phyloP scores from a whole-genome alignment of 2,888 invertebrate genomes.

The Gastrophysa polygoni region DNA sequence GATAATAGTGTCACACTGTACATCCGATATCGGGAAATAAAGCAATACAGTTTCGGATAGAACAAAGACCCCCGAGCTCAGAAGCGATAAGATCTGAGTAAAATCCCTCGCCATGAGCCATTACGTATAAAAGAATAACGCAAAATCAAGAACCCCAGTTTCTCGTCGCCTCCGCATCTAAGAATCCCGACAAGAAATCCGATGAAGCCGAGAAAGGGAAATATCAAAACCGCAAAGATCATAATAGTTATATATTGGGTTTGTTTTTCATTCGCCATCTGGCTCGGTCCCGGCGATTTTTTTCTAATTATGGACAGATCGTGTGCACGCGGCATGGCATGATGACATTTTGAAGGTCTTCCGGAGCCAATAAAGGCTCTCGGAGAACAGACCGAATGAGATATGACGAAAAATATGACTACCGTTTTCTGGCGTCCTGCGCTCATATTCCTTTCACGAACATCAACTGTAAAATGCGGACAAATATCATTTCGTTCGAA shows the following conservation, averaged over 20 bases:
- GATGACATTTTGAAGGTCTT: constrained; percentile 50
- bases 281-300: constrained; percentile 36
- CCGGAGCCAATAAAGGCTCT: constrained; percentile 46
- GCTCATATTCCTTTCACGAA: not conserved
- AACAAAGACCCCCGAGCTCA: not conserved
- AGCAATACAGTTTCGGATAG: not conserved
- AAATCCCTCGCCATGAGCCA: not conserved
- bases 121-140: not conserved
- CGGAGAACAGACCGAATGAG: constrained; percentile 37
- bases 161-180: not conserved
- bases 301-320: constrained; percentile 49
- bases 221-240: constrained; percentile 18
- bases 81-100: not conserved
- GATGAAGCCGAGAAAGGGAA: constrained; percentile 17
- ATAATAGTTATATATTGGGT: constrained; percentile 27
- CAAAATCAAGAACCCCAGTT: not conserved
- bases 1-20: too few species aligned
- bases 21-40: too few species aligned
- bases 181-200: not conserved
- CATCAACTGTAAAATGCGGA: too few species aligned
- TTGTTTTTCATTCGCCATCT: constrained; percentile 41
- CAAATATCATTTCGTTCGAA: too few species aligned
- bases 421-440: constrained; percentile 31
- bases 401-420: constrained; percentile 39
- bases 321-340: constrained; percentile 43